phyloP scores from a whole-genome alignment of 2,888 invertebrate species.

The Cephus pulcher region DNA sequence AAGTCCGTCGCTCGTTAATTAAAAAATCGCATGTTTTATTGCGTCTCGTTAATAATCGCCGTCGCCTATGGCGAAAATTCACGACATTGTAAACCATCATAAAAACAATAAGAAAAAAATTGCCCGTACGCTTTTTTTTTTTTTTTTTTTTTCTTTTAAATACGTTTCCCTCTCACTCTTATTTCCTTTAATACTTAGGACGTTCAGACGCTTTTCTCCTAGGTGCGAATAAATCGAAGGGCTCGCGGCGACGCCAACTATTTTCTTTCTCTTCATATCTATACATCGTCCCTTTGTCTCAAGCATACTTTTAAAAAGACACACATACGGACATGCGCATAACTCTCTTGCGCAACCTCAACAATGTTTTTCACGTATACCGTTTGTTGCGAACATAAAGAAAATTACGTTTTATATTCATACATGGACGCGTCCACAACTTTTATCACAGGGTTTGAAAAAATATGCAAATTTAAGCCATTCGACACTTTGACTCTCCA shows the following conservation, averaged over 20 bases:
- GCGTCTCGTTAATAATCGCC: background rate
- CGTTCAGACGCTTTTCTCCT: background rate
- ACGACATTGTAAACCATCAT: background rate
- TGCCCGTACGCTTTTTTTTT: background rate
- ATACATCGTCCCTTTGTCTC: background rate
- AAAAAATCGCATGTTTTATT: background rate
- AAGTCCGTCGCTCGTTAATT: background rate
- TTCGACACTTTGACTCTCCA: conserved; percentile 6
- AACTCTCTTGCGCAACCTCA: background rate
- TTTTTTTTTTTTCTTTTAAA: background rate
- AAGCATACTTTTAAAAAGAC: background rate
- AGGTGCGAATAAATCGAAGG: background rate
- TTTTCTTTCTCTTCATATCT: background rate
- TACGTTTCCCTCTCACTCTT: background rate
- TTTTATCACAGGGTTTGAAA: conserved; percentile 13
- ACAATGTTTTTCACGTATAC: background rate
- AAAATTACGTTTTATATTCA: conserved; percentile 17
- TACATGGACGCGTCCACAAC: background rate
- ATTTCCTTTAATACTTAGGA: background rate
- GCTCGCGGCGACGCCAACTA: background rate
- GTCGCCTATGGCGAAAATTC: background rate
- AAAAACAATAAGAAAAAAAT: background rate
- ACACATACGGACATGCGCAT: background rate
- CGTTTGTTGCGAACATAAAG: background rate
- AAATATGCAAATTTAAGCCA: background rate